phyloP scores from a whole-genome alignment of 2,113 vertebrate species.

The Hiodon alosoides region DNA sequence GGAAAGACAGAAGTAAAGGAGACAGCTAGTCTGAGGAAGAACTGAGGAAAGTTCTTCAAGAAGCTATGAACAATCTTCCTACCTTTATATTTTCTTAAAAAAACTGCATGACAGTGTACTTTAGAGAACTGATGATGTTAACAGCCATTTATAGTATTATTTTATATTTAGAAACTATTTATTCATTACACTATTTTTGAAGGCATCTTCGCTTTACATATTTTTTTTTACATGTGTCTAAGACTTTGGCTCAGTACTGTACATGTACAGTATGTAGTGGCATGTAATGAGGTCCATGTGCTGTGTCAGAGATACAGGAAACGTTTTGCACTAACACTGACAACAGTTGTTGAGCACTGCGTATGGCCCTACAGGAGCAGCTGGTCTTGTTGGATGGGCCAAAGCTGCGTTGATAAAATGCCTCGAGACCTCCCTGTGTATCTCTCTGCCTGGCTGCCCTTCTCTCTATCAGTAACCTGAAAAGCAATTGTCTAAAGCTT shows the following conservation, averaged over 20 bases:
- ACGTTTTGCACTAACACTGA: neutral
- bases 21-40: too few relatives aligned
- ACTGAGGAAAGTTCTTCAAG: too few relatives aligned
- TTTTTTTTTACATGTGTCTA: too few relatives aligned
- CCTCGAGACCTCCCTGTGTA: neutral
- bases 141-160: too few relatives aligned
- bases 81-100: too few relatives aligned
- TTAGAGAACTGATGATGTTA: too few relatives aligned
- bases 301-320: neutral
- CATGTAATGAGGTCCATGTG: neutral
- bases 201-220: too few relatives aligned
- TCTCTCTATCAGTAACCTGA: conserved; percentile 6
- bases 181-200: too few relatives aligned
- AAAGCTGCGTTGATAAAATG: conserved; percentile 1
- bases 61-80: too few relatives aligned
- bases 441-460: neutral
- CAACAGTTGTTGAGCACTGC: neutral
- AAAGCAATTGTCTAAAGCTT: neutral
- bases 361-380: neutral
- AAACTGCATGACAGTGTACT: too few relatives aligned
- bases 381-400: neutral
- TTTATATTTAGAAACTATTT: too few relatives aligned
- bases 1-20: too few relatives aligned
- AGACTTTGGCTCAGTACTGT: neutral
- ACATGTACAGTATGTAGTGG: neutral